Evolutionary conservation across 2,888 invertebrate species (phyloP).

Genomic region (Acronicta aceris): DNA sequence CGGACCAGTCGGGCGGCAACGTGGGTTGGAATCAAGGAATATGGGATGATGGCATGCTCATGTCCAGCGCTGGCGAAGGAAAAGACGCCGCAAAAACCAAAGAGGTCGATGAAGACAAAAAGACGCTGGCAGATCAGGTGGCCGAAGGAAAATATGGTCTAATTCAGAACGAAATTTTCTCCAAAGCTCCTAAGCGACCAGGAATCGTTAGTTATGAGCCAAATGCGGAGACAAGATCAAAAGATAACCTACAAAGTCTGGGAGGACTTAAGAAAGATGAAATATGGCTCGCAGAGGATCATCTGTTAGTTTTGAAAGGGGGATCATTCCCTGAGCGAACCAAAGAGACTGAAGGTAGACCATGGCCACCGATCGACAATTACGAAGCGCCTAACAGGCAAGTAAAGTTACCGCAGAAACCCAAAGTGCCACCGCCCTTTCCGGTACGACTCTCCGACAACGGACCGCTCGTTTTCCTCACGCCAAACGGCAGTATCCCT

Average conservation of each 20-base stretch:
- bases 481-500: constrained; percentile 93
- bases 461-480: constrained; percentile 96
- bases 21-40: constrained; percentile 88
- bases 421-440: constrained; percentile 97
- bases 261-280: constrained; percentile 95
- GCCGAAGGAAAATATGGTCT: constrained; percentile 97
- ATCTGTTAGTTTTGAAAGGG: constrained; percentile 94
- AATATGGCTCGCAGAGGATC: constrained; percentile 97
- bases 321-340: constrained; percentile 91
- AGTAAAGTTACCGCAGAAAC: constrained; percentile 94
- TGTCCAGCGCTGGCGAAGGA: constrained; percentile 92
- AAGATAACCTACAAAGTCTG: constrained; percentile 93
- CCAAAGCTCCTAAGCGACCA: constrained; percentile 92
- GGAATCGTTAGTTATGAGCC: constrained; percentile 95
- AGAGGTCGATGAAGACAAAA: constrained; percentile 92
- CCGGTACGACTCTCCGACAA: constrained; percentile 96
- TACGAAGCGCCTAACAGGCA: constrained; percentile 95
- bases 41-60: constrained; percentile 91
- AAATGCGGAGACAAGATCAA: constrained; percentile 93
- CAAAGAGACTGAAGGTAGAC: constrained; percentile 80
- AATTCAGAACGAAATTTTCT: constrained; percentile 95
- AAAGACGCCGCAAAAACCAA: constrained; percentile 86
- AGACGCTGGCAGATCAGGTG: constrained; percentile 96
- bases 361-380: constrained; percentile 95
- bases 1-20: constrained; percentile 85